Evolutionary conservation across 2,797 vertebrate species (phyloP), one percentile per base, ranked within the genome.

Genomic region (Apogon hyalosoma): DNA sequence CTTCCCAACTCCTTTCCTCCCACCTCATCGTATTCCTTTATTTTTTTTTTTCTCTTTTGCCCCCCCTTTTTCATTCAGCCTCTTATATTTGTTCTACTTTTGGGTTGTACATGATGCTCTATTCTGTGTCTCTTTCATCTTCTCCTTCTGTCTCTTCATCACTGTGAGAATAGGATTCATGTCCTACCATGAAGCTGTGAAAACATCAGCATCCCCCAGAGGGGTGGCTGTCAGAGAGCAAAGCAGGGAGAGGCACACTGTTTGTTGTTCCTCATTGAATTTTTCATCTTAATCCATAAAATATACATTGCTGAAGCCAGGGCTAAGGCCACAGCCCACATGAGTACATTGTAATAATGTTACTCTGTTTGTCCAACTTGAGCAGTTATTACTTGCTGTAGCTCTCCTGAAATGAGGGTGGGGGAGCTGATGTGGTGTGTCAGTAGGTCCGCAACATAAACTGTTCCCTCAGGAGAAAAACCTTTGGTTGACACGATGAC

Each of bases 221-320:
- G 88, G 79, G 69, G 39, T 3, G 41, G 68, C 64, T 90, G 89
- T 88, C 88, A 86, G 77, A 69, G 82, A 78, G 76, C 77, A 74
- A 74, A 77, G 79, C 43, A 41, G 60, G 67, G 66, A 73, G 58
- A 52, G 70, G 60, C 38, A 1, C 69, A 31, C 50, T 70, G 83
- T 82, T 88, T 85, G 77, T 87, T 85, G 85, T 73, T 72, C 64
- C 88, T 85, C 79, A 82, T 83, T 89, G 82, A 84, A 91, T 90
- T 91, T 90, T 90, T 90, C 78, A 90, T 90, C 68, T 47, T 75
- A 77, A 82, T 82, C 76, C 73, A 86, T 92, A 71, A 92, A 93
- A 92, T 87, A 88, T 86, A 87, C 72, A 92, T 89, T 0, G 18
- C 55, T 0, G 36, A 57, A 66, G 76, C 72, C 46, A 14, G 64